Evolutionary conservation across 2,113 vertebrate genomes (phyloP), one percentile per base, ranked within the genome.

Genomic region (Labeo catla): DNA sequence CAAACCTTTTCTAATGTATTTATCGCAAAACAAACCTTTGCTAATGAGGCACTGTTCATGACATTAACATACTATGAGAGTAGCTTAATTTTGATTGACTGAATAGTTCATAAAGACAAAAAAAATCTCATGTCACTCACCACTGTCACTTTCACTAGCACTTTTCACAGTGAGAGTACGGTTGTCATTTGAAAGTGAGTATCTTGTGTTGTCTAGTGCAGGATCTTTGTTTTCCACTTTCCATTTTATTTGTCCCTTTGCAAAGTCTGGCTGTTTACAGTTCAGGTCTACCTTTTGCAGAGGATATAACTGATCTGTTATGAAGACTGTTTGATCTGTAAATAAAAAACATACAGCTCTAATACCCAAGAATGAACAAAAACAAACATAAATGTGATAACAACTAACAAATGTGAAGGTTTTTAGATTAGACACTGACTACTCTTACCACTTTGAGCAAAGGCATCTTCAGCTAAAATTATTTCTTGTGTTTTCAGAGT

Each of bases 91-190:
- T 61, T 2, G 3, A 63, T 63, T 23, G 8, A 21, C 34, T 66
- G 23, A 23, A 28, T 28, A 13, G 23, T 66, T 66, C 28, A 66
- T 36, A 39, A 39, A 39, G 39, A 11, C 6, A 15, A 72, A 43
- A 39, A 54, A 4, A 54, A n/a, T 8, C 2, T 15, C 4, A 28
- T 13, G 28, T 61, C 2, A 90, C 93, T 91, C 74, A 94, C 94
- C 94, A 2, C 0, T 70, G 84, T 94, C 91, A 4, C n/a, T 15
- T 63, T 19, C 12, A 57, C 84, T 88, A 7, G 88, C 50, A 0
- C 82, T 88, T 0, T 4, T 77, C 6, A 93, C 2, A 65, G 1
- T 86, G 19, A 94, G 90, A 0, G 0, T 12, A 6, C 81, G 91
- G 3, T 0, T 28, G 1, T 0, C 2, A 7, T 0, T 8, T 15